Percentiles rank a stretch among this genome's conserved stretches.
These are phyloP conservation scores for Hydraecia micacea DNA, from an alignment of 2,888 invertebrate species.

Conservation along the genomic window DNA sequence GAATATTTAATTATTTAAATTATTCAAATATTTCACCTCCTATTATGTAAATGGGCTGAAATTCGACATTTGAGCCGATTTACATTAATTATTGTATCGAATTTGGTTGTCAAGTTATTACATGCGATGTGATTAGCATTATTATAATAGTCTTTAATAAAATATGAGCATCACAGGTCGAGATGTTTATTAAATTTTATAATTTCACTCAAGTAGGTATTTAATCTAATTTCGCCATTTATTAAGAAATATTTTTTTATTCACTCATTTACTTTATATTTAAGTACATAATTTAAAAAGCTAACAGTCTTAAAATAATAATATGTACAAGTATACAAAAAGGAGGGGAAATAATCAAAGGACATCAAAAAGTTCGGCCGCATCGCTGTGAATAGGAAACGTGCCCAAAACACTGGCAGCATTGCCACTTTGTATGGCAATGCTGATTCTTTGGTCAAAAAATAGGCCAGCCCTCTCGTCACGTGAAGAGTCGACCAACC, in stretches of 20 bases:
- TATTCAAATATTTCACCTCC: slow-evolving; percentile 73
- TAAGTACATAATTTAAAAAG: too few species aligned
- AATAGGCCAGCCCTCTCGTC: too few species aligned
- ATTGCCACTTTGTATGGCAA: too few species aligned
- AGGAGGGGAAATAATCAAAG: too few species aligned
- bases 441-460: too few species aligned
- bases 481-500: too few species aligned
- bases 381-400: too few species aligned
- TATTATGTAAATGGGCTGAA: slow-evolving; percentile 76
- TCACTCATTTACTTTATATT: too few species aligned
- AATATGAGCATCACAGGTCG: slow-evolving; percentile 59
- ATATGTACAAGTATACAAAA: too few species aligned
- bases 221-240: slow-evolving; percentile 32
- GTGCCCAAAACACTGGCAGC: too few species aligned
- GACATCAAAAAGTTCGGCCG: too few species aligned
- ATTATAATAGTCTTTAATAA: slow-evolving; percentile 61
- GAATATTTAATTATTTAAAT: slow-evolving; percentile 73
- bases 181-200: slow-evolving; percentile 43
- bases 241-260: slow-evolving; percentile 19
- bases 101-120: slow-evolving; percentile 75
- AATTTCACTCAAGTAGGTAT: neutral
- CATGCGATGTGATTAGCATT: slow-evolving; percentile 74
- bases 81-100: slow-evolving; percentile 77
- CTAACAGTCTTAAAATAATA: too few species aligned
- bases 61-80: slow-evolving; percentile 76